phyloP scores from a whole-genome alignment of 2,797 vertebrate species.

The Orestias chungarensis region DNA sequence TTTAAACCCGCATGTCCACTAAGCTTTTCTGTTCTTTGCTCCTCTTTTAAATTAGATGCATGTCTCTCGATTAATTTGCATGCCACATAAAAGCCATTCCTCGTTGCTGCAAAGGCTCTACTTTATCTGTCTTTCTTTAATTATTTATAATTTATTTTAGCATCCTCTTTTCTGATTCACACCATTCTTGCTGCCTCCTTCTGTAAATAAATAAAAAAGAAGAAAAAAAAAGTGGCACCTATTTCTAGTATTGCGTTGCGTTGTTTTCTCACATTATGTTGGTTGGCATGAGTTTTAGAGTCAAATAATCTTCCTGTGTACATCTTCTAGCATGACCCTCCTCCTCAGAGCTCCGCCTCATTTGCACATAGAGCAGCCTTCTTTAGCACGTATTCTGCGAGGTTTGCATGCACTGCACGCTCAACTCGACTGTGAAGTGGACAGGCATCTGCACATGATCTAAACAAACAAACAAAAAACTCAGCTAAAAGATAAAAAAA shows the following conservation, averaged over 20 bases:
- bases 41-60: slow-evolving; percentile 51
- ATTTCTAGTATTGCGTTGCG: slow-evolving; percentile 95
- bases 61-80: slow-evolving; percentile 66
- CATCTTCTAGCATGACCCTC: slow-evolving; percentile 99
- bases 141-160: slow-evolving; percentile 67
- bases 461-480: slow-evolving; percentile 41
- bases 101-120: slow-evolving; percentile 66
- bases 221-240: slow-evolving; percentile 98
- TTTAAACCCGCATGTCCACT: slow-evolving; percentile 24
- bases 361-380: slow-evolving; percentile 84
- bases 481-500: slow-evolving; percentile 27
- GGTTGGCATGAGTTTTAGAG: slow-evolving; percentile 98
- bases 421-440: slow-evolving; percentile 84
- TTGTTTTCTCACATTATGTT: slow-evolving; percentile 99
- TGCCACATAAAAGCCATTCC: slow-evolving; percentile 52
- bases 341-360: slow-evolving; percentile 92
- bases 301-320: slow-evolving; percentile 99
- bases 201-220: slow-evolving; percentile 90
- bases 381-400: slow-evolving; percentile 79
- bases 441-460: slow-evolving; percentile 75
- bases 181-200: slow-evolving; percentile 78
- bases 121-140: slow-evolving; percentile 74
- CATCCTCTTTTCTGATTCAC: slow-evolving; percentile 78
- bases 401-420: slow-evolving; percentile 86
- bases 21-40: slow-evolving; percentile 48